phyloP scores from a whole-genome alignment of 2,888 invertebrate genomes.

The Penaeus monodon region DNA sequence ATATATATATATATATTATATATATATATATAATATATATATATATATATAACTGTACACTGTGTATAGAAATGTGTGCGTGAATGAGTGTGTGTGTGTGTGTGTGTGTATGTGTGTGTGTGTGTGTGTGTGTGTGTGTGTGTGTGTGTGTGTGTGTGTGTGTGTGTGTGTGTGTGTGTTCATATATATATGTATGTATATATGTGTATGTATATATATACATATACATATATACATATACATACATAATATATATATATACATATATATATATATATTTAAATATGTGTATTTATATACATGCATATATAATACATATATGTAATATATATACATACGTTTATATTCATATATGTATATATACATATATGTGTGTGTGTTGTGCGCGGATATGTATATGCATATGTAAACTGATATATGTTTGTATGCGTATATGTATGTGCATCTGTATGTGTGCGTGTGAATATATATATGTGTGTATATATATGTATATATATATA shows the following conservation, averaged over 20 bases:
- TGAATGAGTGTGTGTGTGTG: neutral
- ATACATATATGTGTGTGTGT: neutral
- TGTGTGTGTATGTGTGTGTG: neutral
- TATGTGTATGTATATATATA: constrained; percentile 1
- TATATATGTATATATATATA: neutral
- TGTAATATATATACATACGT: neutral
- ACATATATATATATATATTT: neutral
- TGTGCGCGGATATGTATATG: neutral
- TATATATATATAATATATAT: neutral
- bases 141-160: neutral
- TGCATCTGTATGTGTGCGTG: neutral
- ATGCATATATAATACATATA: neutral
- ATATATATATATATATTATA: neutral
- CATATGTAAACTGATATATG: neutral
- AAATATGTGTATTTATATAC: too few species aligned
- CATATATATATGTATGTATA: neutral
- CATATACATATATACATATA: too few species aligned
- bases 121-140: neutral
- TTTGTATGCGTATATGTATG: neutral
- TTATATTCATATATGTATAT: constrained; percentile 17
- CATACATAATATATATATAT: constrained; percentile 3
- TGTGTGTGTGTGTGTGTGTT: constrained; percentile 2
- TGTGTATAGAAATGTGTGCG: neutral
- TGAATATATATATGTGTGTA: neutral
- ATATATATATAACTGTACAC: neutral